Evolutionary conservation across 1,140 invertebrate genomes (phyloP).

Genomic region (Dendrolimus kikuchii): DNA sequence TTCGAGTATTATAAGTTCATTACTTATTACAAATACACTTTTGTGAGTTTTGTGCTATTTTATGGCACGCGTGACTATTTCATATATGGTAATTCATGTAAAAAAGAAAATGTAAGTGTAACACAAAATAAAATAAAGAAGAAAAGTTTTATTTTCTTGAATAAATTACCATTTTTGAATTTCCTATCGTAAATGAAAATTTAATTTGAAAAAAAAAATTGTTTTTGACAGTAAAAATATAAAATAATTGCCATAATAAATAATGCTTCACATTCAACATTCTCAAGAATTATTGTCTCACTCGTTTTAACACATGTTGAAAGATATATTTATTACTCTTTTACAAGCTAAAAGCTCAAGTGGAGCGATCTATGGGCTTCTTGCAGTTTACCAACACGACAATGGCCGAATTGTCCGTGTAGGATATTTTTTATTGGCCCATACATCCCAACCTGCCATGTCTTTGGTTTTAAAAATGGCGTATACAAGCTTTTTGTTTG

Average conservation of each 20-base stretch:
- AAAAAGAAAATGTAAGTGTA: no score
- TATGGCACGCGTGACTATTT: no score
- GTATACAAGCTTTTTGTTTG: slow-evolving; percentile 74
- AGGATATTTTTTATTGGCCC: slow-evolving; percentile 71
- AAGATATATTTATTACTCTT: slow-evolving; percentile 69
- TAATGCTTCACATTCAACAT: slow-evolving; percentile 20
- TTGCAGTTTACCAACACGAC: slow-evolving; percentile 72
- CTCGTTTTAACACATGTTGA: slow-evolving; percentile 67
- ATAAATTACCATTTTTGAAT: no score
- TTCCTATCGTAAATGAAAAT: no score
- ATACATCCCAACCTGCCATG: slow-evolving; percentile 69
- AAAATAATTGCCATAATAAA: slow-evolving; percentile 40
- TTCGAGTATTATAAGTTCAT: no score
- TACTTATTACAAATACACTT: no score
- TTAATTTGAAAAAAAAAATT: no score
- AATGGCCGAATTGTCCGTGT: slow-evolving; percentile 70
- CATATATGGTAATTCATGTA: no score
- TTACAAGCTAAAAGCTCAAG: slow-evolving; percentile 68
- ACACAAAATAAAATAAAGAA: no score
- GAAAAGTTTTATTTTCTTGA: no score
- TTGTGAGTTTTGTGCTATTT: no score
- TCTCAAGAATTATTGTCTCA: slow-evolving; percentile 49
- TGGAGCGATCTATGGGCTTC: slow-evolving; percentile 69
- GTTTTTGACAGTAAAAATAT: no score
- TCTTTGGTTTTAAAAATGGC: slow-evolving; percentile 74